Evolutionary conservation across 2,797 vertebrate genomes (phyloP).

Genomic region (Dallia pectoralis): DNA sequence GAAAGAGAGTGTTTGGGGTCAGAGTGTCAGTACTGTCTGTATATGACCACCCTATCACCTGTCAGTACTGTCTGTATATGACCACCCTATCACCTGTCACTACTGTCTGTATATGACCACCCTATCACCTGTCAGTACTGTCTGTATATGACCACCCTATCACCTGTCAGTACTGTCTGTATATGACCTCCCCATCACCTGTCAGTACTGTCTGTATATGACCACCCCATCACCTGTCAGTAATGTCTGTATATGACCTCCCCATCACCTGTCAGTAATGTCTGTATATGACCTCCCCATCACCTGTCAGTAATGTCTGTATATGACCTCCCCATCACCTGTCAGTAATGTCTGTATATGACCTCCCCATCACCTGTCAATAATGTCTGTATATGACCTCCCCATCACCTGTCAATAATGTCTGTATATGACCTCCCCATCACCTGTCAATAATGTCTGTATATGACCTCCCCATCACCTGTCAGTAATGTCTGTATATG

Average conservation of each 20-base stretch:
- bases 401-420: not conserved
- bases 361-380: not conserved
- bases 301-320: too few species aligned
- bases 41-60: too few species aligned
- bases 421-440: not conserved
- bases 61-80: too few species aligned
- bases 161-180: not conserved
- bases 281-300: not conserved
- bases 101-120: too few species aligned
- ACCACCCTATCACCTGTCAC: too few species aligned
- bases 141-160: not conserved
- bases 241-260: not conserved
- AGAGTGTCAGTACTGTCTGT: not conserved
- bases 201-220: not conserved
- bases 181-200: too few species aligned
- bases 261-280: not conserved
- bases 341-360: not conserved
- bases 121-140: too few species aligned
- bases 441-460: not conserved
- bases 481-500: not conserved
- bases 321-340: too few species aligned
- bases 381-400: too few species aligned
- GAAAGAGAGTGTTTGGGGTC: slow-evolving; percentile 23
- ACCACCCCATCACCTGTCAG: not conserved
- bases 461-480: not conserved